Percentiles rank a stretch among this genome's conserved stretches.
Evolutionary conservation across 2,797 vertebrate genomes (phyloP).

Genomic region (Ctenochaetus hawaiiensis): DNA sequence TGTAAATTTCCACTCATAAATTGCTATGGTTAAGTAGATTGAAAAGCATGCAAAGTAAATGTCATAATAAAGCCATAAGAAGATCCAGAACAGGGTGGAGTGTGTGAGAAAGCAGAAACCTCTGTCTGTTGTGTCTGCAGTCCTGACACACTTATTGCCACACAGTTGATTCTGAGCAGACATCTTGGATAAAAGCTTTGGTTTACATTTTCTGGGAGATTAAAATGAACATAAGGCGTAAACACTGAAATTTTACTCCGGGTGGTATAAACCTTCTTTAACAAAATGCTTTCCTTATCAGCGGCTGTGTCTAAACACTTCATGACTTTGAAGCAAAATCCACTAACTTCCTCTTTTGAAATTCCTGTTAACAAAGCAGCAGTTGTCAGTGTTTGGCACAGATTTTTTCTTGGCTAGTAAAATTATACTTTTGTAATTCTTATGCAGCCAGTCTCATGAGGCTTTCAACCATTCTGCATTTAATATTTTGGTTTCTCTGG

Average conservation of each 20-base stretch:
- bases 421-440: background rate
- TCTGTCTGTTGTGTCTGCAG: conserved; percentile 25
- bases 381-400: background rate
- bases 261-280: background rate
- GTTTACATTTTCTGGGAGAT: conserved; percentile 57
- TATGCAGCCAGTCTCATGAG: background rate
- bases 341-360: background rate
- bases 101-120: background rate
- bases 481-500: background rate
- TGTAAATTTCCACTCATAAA: background rate
- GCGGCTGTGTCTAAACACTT: conserved; percentile 13
- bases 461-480: background rate
- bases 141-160: conserved; percentile 5
- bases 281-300: conserved; percentile 26
- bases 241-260: conserved; percentile 32
- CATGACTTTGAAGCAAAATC: conserved; percentile 8
- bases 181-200: conserved; percentile 27
- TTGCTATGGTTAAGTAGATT: background rate
- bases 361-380: conserved; percentile 12
- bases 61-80: background rate
- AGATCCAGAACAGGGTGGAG: conserved; percentile 2
- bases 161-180: conserved; percentile 42
- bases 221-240: no score
- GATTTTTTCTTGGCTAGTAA: background rate
- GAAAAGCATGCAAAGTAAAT: background rate